phyloP scores from a whole-genome alignment of 2,113 vertebrate genomes.

The Labrus mixtus region DNA sequence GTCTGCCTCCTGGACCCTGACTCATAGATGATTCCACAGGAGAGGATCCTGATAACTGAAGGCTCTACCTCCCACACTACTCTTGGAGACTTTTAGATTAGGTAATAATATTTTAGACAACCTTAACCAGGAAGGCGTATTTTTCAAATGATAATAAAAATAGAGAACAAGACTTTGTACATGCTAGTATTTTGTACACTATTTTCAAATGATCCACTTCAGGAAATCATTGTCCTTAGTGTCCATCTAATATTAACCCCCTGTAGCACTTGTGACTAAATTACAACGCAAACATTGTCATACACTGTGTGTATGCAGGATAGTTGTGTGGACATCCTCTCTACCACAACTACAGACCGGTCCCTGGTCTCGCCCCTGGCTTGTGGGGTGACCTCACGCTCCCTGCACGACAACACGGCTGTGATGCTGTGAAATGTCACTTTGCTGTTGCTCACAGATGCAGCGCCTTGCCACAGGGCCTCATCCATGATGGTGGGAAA shows the following conservation, averaged over 20 bases:
- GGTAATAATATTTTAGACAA: no score
- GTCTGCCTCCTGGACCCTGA: no score
- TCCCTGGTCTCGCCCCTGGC: conserved; percentile 37
- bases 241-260: conserved; percentile 4
- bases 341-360: conserved; percentile 8
- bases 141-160: no score
- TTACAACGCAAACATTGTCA: conserved; percentile 21
- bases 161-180: conserved; percentile 1
- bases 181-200: background rate
- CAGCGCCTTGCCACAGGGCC: conserved; percentile 59
- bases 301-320: background rate
- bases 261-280: conserved; percentile 1
- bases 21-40: no score
- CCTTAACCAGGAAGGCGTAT: no score
- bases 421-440: conserved; percentile 77
- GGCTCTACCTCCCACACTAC: no score
- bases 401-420: conserved; percentile 50
- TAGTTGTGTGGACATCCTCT: conserved; percentile 9
- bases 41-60: no score
- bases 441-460: conserved; percentile 61
- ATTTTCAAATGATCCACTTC: background rate
- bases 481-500: conserved; percentile 37
- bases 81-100: no score
- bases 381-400: conserved; percentile 59
- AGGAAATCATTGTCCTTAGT: background rate